Percentiles rank a stretch among this genome's conserved stretches.
Evolutionary conservation across 2,113 vertebrate genomes (phyloP).

Genomic region (Phylloscopus trochilus): DNA sequence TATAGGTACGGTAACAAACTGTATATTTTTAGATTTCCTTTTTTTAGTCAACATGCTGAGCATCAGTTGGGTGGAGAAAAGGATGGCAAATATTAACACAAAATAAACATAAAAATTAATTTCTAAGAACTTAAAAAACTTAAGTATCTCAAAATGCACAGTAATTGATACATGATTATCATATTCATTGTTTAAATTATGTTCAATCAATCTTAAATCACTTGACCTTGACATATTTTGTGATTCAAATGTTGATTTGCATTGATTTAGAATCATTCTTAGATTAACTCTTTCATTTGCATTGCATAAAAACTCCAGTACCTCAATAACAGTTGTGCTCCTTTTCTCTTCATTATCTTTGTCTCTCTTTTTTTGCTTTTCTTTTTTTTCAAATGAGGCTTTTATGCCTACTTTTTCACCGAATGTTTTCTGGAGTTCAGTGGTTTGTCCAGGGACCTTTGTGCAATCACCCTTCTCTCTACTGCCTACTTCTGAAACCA

Average conservation of each 20-base stretch:
- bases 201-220: slow-evolving; percentile 35
- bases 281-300: background rate
- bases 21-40: background rate
- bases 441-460: background rate
- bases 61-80: background rate
- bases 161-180: background rate
- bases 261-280: slow-evolving; percentile 15
- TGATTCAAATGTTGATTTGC: background rate
- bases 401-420: background rate
- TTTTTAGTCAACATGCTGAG: background rate
- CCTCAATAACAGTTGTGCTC: background rate
- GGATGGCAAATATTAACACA: background rate
- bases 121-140: background rate
- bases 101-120: background rate
- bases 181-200: background rate
- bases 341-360: background rate
- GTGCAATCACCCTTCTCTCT: background rate
- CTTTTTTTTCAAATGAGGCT: background rate
- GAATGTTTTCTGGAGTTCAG: background rate
- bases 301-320: background rate
- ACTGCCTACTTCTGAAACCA: background rate
- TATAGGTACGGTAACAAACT: background rate
- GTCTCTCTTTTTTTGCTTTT: background rate
- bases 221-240: background rate
- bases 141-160: background rate